A percentile compares a stretch with the other conserved stretches of the same genome.
These are phyloP conservation scores for Halcyon senegalensis DNA, from an alignment of 2,113 vertebrate genomes.

Conservation along the genomic window DNA sequence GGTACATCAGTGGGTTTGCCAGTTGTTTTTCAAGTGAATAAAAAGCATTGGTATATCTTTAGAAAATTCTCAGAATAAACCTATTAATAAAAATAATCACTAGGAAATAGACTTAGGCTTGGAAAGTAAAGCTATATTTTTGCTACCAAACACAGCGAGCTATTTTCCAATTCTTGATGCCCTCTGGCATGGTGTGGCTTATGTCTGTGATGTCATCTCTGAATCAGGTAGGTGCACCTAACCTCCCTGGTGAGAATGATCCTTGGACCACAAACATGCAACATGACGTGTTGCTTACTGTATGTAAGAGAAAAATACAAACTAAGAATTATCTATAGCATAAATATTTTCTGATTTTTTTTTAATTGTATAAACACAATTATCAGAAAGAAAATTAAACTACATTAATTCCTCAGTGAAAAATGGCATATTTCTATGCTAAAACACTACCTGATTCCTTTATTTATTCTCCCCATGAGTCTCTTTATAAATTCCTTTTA, in stretches of 20 bases:
- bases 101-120: background rate
- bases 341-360: background rate
- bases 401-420: background rate
- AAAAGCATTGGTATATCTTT: background rate
- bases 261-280: background rate
- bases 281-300: background rate
- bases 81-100: background rate
- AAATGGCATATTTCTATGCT: background rate
- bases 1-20: background rate
- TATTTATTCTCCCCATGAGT: background rate
- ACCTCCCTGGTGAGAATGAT: background rate
- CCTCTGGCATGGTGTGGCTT: background rate
- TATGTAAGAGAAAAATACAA: background rate
- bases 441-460: background rate
- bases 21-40: background rate
- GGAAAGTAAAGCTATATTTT: background rate
- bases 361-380: background rate
- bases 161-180: background rate
- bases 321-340: background rate
- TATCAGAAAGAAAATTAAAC: background rate
- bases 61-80: background rate
- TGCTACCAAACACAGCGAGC: rapidly evolving
- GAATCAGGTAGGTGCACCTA: background rate
- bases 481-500: background rate
- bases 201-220: background rate